phyloP scores from a whole-genome alignment of 2,797 vertebrate genomes.

The Pseudochaenichthys georgianus region DNA sequence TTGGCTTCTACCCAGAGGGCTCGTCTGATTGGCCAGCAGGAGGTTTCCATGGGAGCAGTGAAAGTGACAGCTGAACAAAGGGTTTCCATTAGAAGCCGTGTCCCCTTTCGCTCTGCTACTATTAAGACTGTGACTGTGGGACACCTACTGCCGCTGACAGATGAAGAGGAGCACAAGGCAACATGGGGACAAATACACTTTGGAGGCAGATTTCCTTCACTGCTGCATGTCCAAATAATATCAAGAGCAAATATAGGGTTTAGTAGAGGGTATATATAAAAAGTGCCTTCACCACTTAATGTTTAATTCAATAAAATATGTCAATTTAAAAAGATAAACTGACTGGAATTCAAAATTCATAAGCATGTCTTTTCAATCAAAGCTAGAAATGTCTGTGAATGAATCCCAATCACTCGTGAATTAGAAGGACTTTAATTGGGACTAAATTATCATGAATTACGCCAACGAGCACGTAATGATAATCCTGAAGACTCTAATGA shows the following conservation, averaged over 20 bases:
- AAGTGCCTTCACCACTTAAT: neutral
- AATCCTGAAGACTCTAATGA: slow-evolving; percentile 38
- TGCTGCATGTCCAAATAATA: slow-evolving; percentile 26
- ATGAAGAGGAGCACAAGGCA: slow-evolving; percentile 55
- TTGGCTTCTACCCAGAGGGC: slow-evolving; percentile 52
- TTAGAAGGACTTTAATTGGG: slow-evolving; percentile 30
- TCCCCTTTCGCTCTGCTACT: slow-evolving; percentile 64
- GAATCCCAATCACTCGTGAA: slow-evolving; percentile 25
- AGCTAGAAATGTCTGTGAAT: slow-evolving; percentile 1
- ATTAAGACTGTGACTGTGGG: slow-evolving; percentile 75
- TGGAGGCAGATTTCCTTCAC: slow-evolving; percentile 16
- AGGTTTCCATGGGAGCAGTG: slow-evolving; percentile 74
- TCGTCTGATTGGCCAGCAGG: slow-evolving; percentile 69
- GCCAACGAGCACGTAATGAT: slow-evolving; percentile 31
- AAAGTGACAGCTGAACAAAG: slow-evolving; percentile 83
- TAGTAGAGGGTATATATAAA: neutral
- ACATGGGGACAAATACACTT: slow-evolving; percentile 48
- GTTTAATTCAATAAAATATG: neutral
- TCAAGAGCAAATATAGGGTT: neutral
- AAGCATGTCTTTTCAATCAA: slow-evolving; percentile 12
- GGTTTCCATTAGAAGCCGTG: slow-evolving; percentile 76
- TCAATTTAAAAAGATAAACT: neutral
- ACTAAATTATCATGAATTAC: slow-evolving; percentile 47
- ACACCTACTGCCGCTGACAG: slow-evolving; percentile 69
- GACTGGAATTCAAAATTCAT: neutral